Conservation (phyloP, 2,797 vertebrate genomes). For the Microhierax caerulescens region DNA sequence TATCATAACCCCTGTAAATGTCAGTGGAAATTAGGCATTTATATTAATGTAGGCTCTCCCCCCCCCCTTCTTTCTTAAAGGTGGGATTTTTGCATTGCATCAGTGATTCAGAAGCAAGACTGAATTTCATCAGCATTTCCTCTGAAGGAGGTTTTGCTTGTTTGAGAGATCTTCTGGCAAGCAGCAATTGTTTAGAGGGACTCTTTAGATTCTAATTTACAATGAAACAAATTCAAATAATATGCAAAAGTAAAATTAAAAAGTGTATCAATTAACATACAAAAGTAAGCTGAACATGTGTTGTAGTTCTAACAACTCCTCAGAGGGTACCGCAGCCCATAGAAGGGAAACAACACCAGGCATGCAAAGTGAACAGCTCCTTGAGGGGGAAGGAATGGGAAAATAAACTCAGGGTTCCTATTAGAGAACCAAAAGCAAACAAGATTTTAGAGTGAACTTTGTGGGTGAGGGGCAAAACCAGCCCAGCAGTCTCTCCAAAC, state of each 20-base stretch:
- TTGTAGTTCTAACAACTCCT: slow-evolving; percentile 54
- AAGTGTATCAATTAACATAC: slow-evolving; percentile 74
- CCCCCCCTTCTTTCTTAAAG: background rate
- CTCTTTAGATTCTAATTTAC: slow-evolving; percentile 59
- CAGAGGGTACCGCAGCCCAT: slow-evolving; percentile 26
- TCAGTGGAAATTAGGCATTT: slow-evolving; percentile 49
- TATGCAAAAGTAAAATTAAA: slow-evolving; percentile 70
- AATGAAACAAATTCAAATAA: slow-evolving; percentile 65
- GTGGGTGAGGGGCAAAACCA: background rate
- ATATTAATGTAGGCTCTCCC: background rate
- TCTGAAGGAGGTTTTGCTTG: slow-evolving; percentile 9
- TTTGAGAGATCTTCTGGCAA: slow-evolving; percentile 4
- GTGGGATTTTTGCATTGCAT: slow-evolving; percentile 19
- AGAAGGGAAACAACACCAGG: background rate
- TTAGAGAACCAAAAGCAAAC: slow-evolving; percentile 40
- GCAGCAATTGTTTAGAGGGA: slow-evolving; percentile 5
- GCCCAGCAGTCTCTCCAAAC: background rate
- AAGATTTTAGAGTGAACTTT: background rate
- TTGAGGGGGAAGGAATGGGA: background rate
- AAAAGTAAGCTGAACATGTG: slow-evolving; percentile 22
- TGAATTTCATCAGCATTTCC: slow-evolving; percentile 41
- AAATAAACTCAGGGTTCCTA: slow-evolving; percentile 10
- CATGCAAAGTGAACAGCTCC: slow-evolving; percentile 18
- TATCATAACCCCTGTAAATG: slow-evolving; percentile 51
- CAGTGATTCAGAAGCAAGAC: background rate